These are phyloP conservation scores for Macquaria ambigua DNA, from an alignment of 2,113 vertebrate species.

Conservation along the genomic window DNA sequence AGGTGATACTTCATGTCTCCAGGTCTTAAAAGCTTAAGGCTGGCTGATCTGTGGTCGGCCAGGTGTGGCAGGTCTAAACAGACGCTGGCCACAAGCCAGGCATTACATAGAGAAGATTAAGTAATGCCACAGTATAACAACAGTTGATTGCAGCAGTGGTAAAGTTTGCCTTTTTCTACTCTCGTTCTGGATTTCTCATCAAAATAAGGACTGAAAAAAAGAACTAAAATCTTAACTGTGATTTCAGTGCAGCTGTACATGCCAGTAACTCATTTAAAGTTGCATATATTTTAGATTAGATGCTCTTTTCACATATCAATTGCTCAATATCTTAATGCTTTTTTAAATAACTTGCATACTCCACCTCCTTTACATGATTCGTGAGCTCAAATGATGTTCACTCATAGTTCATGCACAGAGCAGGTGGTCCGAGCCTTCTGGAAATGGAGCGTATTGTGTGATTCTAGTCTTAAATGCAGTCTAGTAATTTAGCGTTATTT, in stretches of 20 bases:
- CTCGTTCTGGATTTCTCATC: not conserved
- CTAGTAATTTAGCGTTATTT: not conserved
- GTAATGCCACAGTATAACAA: not conserved
- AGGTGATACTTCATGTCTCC: not conserved
- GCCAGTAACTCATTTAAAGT: not conserved
- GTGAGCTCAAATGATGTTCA: too few relatives aligned
- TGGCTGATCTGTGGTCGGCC: not conserved
- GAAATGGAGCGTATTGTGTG: not conserved
- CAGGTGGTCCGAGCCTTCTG: constrained; percentile 9
- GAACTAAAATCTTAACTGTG: not conserved
- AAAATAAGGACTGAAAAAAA: not conserved
- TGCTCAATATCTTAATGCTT: not conserved
- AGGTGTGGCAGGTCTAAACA: not conserved
- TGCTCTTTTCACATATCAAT: not conserved
- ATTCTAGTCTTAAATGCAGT: not conserved
- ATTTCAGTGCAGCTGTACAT: not conserved
- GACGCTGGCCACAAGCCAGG: not conserved
- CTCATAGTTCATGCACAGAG: not conserved
- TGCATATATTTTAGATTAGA: not conserved
- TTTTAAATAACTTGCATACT: not conserved
- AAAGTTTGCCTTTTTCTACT: not conserved
- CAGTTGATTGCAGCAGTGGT: not conserved
- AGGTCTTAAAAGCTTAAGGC: not conserved
- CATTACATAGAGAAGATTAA: not conserved
- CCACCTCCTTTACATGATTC: too few relatives aligned